phyloP scores from a whole-genome alignment of 2,113 vertebrate species.

The Leptosomus discolor region DNA sequence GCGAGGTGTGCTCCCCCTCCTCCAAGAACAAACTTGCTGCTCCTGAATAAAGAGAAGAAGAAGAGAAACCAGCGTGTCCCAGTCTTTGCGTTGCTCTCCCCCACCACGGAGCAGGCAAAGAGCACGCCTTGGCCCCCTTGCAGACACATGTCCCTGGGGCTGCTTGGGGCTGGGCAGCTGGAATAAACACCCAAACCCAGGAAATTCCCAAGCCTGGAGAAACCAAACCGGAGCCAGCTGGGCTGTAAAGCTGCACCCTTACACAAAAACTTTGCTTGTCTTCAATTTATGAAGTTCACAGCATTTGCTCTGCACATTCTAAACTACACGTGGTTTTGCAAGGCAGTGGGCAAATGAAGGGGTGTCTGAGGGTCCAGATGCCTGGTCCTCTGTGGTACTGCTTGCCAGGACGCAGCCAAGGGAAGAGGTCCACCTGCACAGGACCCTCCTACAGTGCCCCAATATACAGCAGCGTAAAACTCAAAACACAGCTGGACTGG shows the following conservation, averaged over 20 bases:
- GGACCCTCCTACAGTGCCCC: not conserved
- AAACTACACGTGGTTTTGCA: rapidly evolving
- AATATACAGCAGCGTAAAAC: not conserved
- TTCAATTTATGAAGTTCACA: not conserved
- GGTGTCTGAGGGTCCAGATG: not conserved
- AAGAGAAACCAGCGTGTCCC: not conserved
- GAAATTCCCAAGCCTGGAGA: not conserved
- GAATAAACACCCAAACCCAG: not conserved
- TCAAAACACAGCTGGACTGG: not conserved
- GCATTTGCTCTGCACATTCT: rapidly evolving
- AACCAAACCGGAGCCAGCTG: not conserved
- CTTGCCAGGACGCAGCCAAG: not conserved
- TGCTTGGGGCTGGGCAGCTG: not conserved
- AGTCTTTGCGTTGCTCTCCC: not conserved
- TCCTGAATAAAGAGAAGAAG: not conserved
- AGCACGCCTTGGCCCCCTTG: not conserved
- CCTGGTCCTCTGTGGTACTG: rapidly evolving
- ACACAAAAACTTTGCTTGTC: not conserved
- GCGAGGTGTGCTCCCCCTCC: not conserved
- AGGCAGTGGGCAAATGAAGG: not conserved
- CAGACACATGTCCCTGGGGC: not conserved
- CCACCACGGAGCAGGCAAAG: rapidly evolving
- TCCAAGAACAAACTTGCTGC: not conserved
- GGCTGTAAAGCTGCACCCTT: not conserved
- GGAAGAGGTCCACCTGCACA: not conserved